Conservation (phyloP, 2,113 vertebrate genomes). For the Uropsilus gracilis region DNA sequence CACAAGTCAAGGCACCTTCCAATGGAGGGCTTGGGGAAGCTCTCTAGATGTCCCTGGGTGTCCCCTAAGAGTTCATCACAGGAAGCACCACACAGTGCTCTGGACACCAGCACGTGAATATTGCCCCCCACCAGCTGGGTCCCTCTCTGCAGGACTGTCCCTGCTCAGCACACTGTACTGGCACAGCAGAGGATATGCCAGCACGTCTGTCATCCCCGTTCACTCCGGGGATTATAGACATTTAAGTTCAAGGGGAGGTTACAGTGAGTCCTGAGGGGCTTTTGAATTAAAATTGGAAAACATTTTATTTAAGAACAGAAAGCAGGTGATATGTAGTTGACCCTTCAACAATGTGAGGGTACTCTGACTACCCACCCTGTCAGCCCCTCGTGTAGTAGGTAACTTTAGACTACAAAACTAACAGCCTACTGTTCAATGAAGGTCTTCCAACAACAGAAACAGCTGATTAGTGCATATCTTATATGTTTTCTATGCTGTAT, state of each 20-base stretch:
- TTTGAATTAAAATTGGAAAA: not conserved
- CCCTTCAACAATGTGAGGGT: no score
- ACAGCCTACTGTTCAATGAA: no score
- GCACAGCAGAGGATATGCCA: rapidly evolving
- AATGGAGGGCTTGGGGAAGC: rapidly evolving
- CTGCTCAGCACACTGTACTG: not conserved
- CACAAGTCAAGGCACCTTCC: not conserved
- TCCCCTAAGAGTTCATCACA: no score
- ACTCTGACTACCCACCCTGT: no score
- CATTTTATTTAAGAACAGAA: not conserved
- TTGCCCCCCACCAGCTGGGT: not conserved
- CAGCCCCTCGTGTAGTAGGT: no score
- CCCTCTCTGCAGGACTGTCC: not conserved
- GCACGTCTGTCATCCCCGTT: not conserved
- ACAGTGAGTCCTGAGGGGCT: not conserved
- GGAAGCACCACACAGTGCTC: not conserved
- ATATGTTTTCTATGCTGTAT: no score
- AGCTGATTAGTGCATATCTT: no score
- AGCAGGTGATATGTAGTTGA: not conserved
- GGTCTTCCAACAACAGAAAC: no score
- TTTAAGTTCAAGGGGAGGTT: not conserved
- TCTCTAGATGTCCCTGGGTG: no score
- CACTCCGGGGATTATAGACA: not conserved
- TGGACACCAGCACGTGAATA: no score
- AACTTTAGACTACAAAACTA: no score